phyloP scores from a whole-genome alignment of 1,140 invertebrate species.

The Doryteuthis pealeii region DNA sequence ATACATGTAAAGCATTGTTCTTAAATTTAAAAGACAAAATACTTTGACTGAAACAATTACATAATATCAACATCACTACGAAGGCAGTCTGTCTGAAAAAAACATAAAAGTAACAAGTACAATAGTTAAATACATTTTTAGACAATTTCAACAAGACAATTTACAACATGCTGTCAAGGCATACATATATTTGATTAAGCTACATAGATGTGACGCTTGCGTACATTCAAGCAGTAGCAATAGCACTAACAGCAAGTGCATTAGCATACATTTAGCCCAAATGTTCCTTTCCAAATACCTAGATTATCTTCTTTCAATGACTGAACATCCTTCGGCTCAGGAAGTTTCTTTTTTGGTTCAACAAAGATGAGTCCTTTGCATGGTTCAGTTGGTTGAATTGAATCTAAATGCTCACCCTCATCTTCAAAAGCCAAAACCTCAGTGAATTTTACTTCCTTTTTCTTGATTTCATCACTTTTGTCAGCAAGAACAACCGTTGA shows the following conservation, averaged over 20 bases:
- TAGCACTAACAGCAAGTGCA: conserved; percentile 4
- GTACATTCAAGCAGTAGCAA: background rate
- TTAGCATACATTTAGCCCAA: background rate
- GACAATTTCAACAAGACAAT: background rate
- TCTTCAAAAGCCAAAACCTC: background rate
- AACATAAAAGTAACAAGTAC: background rate
- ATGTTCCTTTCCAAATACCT: background rate
- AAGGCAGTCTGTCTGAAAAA: background rate
- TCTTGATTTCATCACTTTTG: background rate
- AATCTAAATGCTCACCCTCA: background rate
- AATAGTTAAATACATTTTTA: background rate
- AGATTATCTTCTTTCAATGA: background rate
- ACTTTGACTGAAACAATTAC: background rate
- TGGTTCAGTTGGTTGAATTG: background rate
- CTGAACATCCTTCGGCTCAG: background rate
- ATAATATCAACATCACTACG: background rate
- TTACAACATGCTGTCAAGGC: conserved; percentile 3
- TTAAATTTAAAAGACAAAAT: background rate
- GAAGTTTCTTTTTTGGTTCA: background rate
- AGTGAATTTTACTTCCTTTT: background rate
- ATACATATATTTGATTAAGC: background rate
- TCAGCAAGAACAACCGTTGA: background rate
- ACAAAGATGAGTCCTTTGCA: background rate
- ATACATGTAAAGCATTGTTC: background rate
- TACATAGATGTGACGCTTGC: background rate